phyloP scores from a whole-genome alignment of 2,888 invertebrate genomes.

The Orgyia antiqua region DNA sequence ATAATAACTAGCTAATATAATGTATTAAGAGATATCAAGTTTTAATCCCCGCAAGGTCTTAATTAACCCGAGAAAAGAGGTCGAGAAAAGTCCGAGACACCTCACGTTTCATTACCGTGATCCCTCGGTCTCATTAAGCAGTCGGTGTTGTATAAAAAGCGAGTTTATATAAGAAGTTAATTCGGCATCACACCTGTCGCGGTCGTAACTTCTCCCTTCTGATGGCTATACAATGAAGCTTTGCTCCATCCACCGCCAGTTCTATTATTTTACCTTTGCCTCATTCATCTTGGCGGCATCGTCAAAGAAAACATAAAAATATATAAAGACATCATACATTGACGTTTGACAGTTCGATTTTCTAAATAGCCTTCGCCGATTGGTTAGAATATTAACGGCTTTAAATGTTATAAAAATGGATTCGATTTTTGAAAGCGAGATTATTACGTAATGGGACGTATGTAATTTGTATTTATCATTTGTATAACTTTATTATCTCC shows the following conservation, averaged over 20 bases:
- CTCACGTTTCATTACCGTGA: conserved; percentile 62
- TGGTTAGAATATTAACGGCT: conserved; percentile 45
- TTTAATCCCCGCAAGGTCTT: conserved; percentile 50
- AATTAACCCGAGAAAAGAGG: conserved; percentile 53
- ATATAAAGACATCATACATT: conserved; percentile 65
- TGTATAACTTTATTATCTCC: conserved; percentile 27
- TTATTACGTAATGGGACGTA: conserved; percentile 27
- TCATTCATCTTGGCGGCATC: conserved; percentile 58
- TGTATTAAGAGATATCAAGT: conserved; percentile 34
- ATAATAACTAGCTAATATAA: conserved; percentile 28
- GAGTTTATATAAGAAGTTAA: conserved; percentile 74
- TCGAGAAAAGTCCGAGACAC: conserved; percentile 50
- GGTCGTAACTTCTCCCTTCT: conserved; percentile 69
- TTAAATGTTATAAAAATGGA: conserved; percentile 31
- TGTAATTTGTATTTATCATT: conserved; percentile 35
- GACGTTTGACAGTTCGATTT: conserved; percentile 69
- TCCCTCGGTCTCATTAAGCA: conserved; percentile 64
- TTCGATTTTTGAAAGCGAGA: conserved; percentile 33
- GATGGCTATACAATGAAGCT: conserved; percentile 68
- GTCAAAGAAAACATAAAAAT: conserved; percentile 62
- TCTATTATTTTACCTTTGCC: conserved; percentile 57
- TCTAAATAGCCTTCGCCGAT: conserved; percentile 42
- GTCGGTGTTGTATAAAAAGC: conserved; percentile 68
- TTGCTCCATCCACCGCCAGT: conserved; percentile 47
- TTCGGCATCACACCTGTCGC: conserved; percentile 74